Evolutionary conservation across 2,888 invertebrate genomes (phyloP).

Genomic region (Ctena decussata): DNA sequence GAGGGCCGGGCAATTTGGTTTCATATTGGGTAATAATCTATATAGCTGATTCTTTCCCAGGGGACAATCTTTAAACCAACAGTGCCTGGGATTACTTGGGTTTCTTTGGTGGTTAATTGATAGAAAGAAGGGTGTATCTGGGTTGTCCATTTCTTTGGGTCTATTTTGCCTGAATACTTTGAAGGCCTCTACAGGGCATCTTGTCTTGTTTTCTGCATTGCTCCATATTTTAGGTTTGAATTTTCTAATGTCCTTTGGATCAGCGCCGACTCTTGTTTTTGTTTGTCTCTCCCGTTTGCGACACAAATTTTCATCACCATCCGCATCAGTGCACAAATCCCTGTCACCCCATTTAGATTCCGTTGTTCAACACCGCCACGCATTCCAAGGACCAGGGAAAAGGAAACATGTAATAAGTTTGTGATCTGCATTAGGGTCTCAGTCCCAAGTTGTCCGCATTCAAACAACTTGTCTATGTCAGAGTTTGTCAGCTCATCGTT

Average conservation of each 20-base stretch:
- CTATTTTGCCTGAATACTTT: slow-evolving; percentile 4
- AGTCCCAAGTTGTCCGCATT: slow-evolving; percentile 1
- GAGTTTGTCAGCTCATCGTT: slow-evolving; percentile 12
- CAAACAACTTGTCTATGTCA: slow-evolving; percentile 16
- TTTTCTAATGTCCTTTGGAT: slow-evolving; percentile 15
- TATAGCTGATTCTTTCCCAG: slow-evolving; percentile 32
- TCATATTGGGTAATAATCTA: slow-evolving; percentile 17
- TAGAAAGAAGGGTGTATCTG: slow-evolving; percentile 19
- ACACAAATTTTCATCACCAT: slow-evolving; percentile 8
- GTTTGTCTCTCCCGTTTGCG: slow-evolving; percentile 31
- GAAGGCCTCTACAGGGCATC: slow-evolving; percentile 15
- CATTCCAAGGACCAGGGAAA: slow-evolving; percentile 30
- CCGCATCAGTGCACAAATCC: slow-evolving; percentile 17
- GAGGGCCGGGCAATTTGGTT: background rate
- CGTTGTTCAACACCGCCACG: slow-evolving; percentile 28
- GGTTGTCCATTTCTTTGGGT: background rate
- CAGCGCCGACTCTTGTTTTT: slow-evolving; percentile 15
- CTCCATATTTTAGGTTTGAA: slow-evolving; percentile 25
- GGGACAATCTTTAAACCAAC: slow-evolving; percentile 12
- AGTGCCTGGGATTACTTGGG: background rate
- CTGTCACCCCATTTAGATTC: slow-evolving; percentile 26
- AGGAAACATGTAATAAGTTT: slow-evolving; percentile 8
- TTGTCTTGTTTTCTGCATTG: slow-evolving; percentile 1
- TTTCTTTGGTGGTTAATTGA: background rate
- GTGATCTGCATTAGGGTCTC: background rate